Conservation (phyloP, 1,140 invertebrate species). For the Pseudomyrmex gracilis region DNA sequence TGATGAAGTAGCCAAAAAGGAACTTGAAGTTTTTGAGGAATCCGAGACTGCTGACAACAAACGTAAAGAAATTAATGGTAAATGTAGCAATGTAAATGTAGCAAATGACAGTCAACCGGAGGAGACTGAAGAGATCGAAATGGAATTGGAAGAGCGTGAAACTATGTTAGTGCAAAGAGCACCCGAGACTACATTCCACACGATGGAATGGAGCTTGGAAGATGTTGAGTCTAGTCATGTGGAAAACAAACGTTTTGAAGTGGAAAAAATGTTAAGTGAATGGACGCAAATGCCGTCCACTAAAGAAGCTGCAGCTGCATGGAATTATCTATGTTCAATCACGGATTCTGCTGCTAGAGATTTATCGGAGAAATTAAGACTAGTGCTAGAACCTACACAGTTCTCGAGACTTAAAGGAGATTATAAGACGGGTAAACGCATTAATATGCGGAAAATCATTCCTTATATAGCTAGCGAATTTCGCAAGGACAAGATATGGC, state of each 20-base stretch:
- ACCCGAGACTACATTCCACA: conserved; percentile 90
- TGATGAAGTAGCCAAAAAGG: conserved; percentile 78
- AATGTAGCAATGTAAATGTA: background rate
- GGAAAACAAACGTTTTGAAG: conserved; percentile 81
- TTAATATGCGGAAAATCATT: conserved; percentile 99
- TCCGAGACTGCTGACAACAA: conserved; percentile 79
- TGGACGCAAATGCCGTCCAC: conserved; percentile 85
- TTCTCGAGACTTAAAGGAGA: conserved; percentile 96
- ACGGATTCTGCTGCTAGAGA: conserved; percentile 92
- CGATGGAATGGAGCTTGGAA: conserved; percentile 81
- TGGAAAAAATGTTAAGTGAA: conserved; percentile 86
- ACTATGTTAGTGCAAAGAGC: conserved; percentile 88
- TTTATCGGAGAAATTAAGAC: conserved; percentile 96
- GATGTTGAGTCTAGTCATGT: conserved; percentile 66
- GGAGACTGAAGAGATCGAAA: conserved; percentile 83
- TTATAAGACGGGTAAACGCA: conserved; percentile 97
- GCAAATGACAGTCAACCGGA: conserved; percentile 73
- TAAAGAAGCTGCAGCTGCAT: conserved; percentile 85
- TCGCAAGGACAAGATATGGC: conserved; percentile 99
- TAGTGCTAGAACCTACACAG: conserved; percentile 98
- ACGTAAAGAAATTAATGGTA: conserved; percentile 80
- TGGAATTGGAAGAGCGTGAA: conserved; percentile 73
- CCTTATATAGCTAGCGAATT: conserved; percentile 99
- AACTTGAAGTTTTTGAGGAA: conserved; percentile 83
- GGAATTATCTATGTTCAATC: conserved; percentile 87